Percentiles rank a stretch among this genome's conserved stretches.
Conservation (phyloP, 2,113 vertebrate species). For the Melanostigma gelatinosum region DNA sequence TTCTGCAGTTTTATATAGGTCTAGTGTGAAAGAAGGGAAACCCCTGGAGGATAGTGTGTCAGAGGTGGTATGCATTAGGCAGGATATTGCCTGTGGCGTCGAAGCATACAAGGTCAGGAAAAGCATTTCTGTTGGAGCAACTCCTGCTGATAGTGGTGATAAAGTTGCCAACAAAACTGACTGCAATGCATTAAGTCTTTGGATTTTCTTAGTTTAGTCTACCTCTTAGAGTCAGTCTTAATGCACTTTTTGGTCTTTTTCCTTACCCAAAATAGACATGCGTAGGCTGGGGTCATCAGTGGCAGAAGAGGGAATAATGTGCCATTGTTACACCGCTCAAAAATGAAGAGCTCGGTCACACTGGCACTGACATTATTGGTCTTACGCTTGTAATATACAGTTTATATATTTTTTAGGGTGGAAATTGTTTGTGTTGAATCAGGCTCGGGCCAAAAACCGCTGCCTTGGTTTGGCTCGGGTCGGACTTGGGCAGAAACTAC, state of each 20-base stretch:
- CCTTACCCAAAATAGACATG: neutral
- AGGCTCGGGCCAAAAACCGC: no score
- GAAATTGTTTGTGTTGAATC: no score
- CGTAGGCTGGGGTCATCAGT: neutral
- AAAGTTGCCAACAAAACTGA: slow-evolving; percentile 15
- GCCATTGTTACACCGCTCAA: neutral
- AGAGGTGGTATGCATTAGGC: slow-evolving; percentile 41
- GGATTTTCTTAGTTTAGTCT: neutral
- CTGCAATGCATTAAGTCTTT: neutral
- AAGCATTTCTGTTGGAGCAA: slow-evolving; percentile 30
- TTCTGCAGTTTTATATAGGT: slow-evolving; percentile 65
- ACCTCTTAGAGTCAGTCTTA: neutral
- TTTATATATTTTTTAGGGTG: no score
- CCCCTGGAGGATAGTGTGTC: slow-evolving; percentile 63
- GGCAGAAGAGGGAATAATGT: neutral
- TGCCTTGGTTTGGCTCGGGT: no score
- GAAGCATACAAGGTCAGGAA: slow-evolving; percentile 55
- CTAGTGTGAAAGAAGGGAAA: slow-evolving; percentile 55
- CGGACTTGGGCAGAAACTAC: neutral
- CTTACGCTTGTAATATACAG: neutral
- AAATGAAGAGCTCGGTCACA: neutral
- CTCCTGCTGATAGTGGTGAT: slow-evolving; percentile 23
- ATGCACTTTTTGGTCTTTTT: neutral
- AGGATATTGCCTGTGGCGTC: slow-evolving; percentile 43
- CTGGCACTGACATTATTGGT: neutral